Evolutionary conservation across 1,140 invertebrate species (phyloP).

Genomic region (Drosophila santomea): DNA sequence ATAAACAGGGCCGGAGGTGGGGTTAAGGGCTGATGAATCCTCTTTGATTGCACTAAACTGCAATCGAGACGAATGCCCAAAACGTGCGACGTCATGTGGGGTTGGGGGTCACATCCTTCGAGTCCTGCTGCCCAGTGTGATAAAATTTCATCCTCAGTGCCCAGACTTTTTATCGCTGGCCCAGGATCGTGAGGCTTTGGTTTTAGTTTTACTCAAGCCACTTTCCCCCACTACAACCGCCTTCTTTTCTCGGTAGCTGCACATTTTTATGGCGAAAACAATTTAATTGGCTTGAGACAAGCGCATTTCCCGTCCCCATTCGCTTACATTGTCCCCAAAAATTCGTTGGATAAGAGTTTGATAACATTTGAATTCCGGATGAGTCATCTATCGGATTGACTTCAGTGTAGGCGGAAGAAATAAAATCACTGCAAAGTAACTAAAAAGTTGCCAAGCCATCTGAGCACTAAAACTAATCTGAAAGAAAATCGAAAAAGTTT

Average conservation of each 20-base stretch:
- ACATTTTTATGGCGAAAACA: conserved; percentile 78
- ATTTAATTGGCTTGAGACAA: conserved; percentile 74
- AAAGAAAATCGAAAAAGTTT: conserved; percentile 50
- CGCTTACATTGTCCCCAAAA: conserved; percentile 53
- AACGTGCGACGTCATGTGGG: conserved; percentile 73
- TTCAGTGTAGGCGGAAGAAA: conserved; percentile 15
- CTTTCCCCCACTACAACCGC: conserved; percentile 6
- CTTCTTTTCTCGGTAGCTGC: conserved; percentile 38
- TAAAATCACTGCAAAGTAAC: conserved; percentile 29
- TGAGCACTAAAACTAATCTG: conserved; percentile 3
- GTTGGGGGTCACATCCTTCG: background rate
- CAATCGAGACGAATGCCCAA: conserved; percentile 82
- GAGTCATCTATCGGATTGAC: conserved; percentile 54
- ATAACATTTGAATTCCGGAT: conserved; percentile 63
- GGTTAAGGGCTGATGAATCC: conserved; percentile 63
- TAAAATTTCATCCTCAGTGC: conserved; percentile 63
- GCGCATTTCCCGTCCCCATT: conserved; percentile 23
- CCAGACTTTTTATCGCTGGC: conserved; percentile 63
- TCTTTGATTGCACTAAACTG: conserved; percentile 83
- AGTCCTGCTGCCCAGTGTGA: conserved; percentile 61
- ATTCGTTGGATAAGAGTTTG: conserved; percentile 41
- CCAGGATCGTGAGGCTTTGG: conserved; percentile 59
- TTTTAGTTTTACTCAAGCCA: conserved; percentile 37
- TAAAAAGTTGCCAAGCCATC: conserved; percentile 46
- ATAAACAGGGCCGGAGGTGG: background rate